phyloP scores from a whole-genome alignment of 2,113 vertebrate genomes.

The Corvus moneduloides region DNA sequence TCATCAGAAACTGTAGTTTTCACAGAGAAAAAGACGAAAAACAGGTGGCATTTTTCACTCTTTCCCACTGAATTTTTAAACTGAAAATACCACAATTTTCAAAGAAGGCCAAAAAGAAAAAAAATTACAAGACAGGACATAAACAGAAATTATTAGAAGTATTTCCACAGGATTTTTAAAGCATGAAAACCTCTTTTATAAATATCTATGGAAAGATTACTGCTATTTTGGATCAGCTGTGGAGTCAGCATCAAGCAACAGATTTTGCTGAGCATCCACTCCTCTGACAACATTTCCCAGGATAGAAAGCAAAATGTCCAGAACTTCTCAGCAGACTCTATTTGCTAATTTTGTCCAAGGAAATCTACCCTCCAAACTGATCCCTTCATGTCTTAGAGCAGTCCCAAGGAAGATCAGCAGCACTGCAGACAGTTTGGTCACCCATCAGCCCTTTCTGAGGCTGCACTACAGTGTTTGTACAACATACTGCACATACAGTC shows the following conservation, averaged over 20 bases:
- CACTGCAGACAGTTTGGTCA: neutral
- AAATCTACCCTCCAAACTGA: neutral
- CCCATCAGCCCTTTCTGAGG: neutral
- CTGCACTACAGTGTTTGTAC: neutral
- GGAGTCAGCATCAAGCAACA: neutral
- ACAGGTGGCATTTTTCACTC: neutral
- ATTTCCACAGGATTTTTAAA: neutral
- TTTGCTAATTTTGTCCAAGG: neutral
- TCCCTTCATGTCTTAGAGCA: neutral
- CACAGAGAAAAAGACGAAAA: neutral
- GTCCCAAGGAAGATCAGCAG: neutral
- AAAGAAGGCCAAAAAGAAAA: neutral
- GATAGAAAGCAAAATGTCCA: neutral
- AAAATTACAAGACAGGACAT: neutral
- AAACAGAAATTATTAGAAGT: neutral
- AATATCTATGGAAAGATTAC: neutral
- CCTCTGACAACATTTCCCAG: neutral
- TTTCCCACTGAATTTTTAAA: neutral
- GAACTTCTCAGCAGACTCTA: neutral
- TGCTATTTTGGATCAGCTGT: conserved; percentile 11
- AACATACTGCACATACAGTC: no score
- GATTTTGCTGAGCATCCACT: neutral
- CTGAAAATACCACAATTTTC: neutral
- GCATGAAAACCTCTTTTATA: neutral
- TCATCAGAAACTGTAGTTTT: neutral